A percentile compares a stretch with the other conserved stretches of the same genome.
phyloP scores from a whole-genome alignment of 2,113 vertebrate genomes.

The Pholis gunnellus region DNA sequence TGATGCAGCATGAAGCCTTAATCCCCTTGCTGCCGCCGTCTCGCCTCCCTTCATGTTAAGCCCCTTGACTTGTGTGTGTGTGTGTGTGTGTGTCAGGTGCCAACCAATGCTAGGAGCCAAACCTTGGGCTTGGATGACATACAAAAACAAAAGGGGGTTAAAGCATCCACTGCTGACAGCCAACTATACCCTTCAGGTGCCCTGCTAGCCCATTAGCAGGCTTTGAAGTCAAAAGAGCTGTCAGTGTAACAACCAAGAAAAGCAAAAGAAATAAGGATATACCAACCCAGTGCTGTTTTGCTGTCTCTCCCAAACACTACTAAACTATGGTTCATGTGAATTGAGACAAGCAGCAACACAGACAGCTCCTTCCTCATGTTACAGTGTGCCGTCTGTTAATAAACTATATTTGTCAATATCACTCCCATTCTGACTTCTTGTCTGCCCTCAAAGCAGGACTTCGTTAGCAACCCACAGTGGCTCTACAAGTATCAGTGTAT shows the following conservation, averaged over 20 bases:
- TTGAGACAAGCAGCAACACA: constrained; percentile 1
- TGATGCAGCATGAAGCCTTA: constrained; percentile 76
- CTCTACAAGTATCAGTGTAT: not conserved
- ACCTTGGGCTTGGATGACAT: constrained; percentile 30
- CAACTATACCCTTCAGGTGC: constrained; percentile 42
- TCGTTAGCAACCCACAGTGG: not conserved
- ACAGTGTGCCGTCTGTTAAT: not conserved
- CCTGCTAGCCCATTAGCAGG: constrained; percentile 1
- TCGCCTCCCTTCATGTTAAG: constrained; percentile 73
- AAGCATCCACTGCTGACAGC: constrained; percentile 43
- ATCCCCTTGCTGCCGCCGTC: constrained; percentile 60
- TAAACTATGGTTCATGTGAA: not conserved
- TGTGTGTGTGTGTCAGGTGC: constrained; percentile 61
- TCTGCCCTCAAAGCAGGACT: not conserved
- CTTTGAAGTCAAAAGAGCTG: constrained; percentile 13
- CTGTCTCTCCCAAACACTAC: not conserved
- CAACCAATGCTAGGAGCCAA: constrained; percentile 45
- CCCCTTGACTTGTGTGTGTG: constrained; percentile 58
- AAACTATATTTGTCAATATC: not conserved
- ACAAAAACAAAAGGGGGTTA: constrained; percentile 52
- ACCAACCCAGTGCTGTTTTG: not conserved
- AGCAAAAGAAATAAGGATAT: not conserved
- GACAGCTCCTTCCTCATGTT: not conserved
- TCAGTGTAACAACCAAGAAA: constrained; percentile 6
- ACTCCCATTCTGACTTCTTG: not conserved